Percentiles rank a stretch among this genome's conserved stretches.
Conservation (phyloP, 2,797 vertebrate species). For the Esox masquinongy region DNA sequence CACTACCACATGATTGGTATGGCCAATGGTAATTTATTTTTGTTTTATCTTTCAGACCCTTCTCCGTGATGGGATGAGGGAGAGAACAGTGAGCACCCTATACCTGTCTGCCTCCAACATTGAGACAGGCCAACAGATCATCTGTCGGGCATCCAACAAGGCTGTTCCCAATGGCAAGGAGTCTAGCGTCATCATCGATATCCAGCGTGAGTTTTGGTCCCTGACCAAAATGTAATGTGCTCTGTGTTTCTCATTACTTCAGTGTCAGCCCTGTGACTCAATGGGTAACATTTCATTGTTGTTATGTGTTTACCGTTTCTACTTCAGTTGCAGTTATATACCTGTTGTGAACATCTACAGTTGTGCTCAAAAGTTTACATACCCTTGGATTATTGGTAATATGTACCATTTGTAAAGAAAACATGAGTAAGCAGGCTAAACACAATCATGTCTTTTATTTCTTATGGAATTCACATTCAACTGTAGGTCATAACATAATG, state of each 20-base stretch:
- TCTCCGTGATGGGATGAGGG: slow-evolving; percentile 88
- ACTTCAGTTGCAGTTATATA: slow-evolving; percentile 27
- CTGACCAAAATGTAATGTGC: neutral
- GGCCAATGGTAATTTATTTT: slow-evolving; percentile 2
- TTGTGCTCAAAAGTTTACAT: neutral
- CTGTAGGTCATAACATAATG: too few relatives aligned
- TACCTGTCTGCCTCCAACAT: slow-evolving; percentile 91
- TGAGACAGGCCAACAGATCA: slow-evolving; percentile 91
- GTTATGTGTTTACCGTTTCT: neutral
- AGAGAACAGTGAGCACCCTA: slow-evolving; percentile 93
- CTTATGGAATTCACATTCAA: too few relatives aligned
- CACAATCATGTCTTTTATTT: too few relatives aligned
- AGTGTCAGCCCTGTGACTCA: neutral
- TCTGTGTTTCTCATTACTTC: neutral
- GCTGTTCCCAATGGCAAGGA: slow-evolving; percentile 93
- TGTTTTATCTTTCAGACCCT: slow-evolving; percentile 76
- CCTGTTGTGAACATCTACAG: slow-evolving; percentile 41
- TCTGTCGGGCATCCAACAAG: slow-evolving; percentile 94
- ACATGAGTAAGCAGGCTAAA: too few relatives aligned
- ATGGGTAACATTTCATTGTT: neutral
- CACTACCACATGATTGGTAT: neutral
- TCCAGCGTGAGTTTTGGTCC: slow-evolving; percentile 87
- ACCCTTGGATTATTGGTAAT: too few relatives aligned
- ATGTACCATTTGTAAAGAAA: slow-evolving; percentile 6
- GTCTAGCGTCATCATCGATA: slow-evolving; percentile 93